phyloP scores from a whole-genome alignment of 2,888 invertebrate genomes.

The Sphecodes monilicornis region DNA sequence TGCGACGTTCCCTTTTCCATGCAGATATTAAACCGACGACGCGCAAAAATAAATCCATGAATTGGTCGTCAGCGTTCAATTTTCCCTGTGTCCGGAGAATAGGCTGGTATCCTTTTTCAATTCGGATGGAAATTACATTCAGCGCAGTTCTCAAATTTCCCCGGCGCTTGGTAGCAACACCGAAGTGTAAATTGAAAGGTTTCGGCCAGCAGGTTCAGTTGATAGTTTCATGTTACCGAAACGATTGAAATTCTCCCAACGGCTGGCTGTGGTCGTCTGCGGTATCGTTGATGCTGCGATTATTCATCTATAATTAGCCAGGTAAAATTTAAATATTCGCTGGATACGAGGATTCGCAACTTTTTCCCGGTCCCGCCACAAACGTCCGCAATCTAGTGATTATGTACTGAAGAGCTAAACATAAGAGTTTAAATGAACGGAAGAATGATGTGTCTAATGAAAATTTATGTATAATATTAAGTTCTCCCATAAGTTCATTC shows the following conservation, averaged over 20 bases:
- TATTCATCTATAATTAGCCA: not conserved
- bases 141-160: not conserved
- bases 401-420: too few relatives aligned
- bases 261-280: not conserved
- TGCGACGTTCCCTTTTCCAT: too few relatives aligned
- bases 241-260: conserved; percentile 13
- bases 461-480: too few relatives aligned
- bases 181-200: conserved; percentile 24
- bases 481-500: too few relatives aligned
- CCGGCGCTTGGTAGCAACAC: not conserved
- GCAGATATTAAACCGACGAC: not conserved
- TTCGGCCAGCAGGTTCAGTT: not conserved
- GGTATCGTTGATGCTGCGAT: not conserved
- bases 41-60: not conserved
- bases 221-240: conserved; percentile 10
- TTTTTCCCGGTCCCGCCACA: not conserved
- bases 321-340: conserved; percentile 7
- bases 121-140: not conserved
- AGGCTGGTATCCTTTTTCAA: not conserved
- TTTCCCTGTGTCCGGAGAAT: not conserved
- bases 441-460: too few relatives aligned
- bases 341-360: not conserved
- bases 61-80: not conserved
- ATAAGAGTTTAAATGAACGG: too few relatives aligned
- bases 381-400: too few relatives aligned